Conservation (phyloP, 2,797 vertebrate species). For the Myripristis murdjan region DNA sequence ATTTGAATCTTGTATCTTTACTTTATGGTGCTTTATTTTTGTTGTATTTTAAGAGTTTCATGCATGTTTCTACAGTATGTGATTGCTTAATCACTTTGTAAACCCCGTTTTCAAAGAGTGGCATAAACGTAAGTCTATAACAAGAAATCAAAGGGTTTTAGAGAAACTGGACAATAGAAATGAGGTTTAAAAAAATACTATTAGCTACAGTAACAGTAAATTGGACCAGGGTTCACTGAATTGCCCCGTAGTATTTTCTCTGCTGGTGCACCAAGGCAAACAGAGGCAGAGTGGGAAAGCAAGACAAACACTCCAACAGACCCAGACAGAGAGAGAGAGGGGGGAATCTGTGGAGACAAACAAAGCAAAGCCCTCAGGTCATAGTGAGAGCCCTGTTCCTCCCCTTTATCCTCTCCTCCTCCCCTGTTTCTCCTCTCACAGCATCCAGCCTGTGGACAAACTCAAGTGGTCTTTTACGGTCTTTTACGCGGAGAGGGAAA, state of each 20-base stretch:
- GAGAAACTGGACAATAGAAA: neutral
- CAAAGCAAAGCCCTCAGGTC: constrained; percentile 47
- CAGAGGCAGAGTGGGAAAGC: constrained; percentile 34
- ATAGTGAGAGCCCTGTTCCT: constrained; percentile 33
- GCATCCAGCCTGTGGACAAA: constrained; percentile 58
- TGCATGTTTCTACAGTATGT: too few species aligned
- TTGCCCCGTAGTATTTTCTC: constrained; percentile 1
- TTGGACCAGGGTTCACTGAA: neutral
- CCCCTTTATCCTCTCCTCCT: constrained; percentile 11
- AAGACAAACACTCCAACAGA: constrained; percentile 5
- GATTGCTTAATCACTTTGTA: too few species aligned
- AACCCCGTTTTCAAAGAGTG: too few species aligned
- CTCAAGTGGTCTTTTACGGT: constrained; percentile 33
- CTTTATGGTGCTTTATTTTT: neutral
- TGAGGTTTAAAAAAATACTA: constrained; percentile 1
- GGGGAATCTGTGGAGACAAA: constrained; percentile 29
- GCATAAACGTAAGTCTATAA: too few species aligned
- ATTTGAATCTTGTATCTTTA: too few species aligned
- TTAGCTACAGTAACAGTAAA: neutral
- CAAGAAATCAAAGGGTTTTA: neutral
- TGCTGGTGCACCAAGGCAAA: constrained; percentile 11
- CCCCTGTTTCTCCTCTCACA: constrained; percentile 8
- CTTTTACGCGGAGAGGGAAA: constrained; percentile 9
- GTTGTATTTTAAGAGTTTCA: neutral
- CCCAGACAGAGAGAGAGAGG: constrained; percentile 28